These are phyloP conservation scores for Phoxinus dragarum DNA, from an alignment of 2,797 vertebrate species.

Conservation along the genomic window DNA sequence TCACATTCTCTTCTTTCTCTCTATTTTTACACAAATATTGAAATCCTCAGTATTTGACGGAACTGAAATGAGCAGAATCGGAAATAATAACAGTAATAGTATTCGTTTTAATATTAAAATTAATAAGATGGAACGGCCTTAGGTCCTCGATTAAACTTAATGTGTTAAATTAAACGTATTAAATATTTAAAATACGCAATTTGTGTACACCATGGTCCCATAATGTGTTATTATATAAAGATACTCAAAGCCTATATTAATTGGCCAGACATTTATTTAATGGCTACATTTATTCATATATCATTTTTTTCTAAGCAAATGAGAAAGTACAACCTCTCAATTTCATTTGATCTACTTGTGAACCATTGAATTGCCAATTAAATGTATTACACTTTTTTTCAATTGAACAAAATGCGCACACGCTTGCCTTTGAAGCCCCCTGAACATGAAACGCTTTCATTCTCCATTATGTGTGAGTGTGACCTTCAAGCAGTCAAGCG, in stretches of 20 bases:
- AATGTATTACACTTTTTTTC: conserved; percentile 3
- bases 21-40: neutral
- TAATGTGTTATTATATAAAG: conserved; percentile 16
- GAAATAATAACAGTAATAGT: neutral
- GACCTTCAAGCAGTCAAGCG: conserved; percentile 46
- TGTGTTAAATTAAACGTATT: neutral
- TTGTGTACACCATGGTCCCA: neutral
- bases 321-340: neutral
- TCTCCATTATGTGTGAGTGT: conserved; percentile 2
- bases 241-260: neutral
- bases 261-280: neutral
- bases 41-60: neutral
- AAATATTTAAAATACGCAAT: neutral
- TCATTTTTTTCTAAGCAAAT: neutral
- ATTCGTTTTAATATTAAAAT: neutral
- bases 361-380: conserved; percentile 15
- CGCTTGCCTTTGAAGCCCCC: neutral
- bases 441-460: neutral
- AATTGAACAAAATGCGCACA: neutral
- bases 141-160: neutral
- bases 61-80: neutral
- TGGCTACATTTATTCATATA: neutral
- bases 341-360: neutral
- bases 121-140: neutral
- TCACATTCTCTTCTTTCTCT: neutral